These are phyloP conservation scores for Hormaphis cornu DNA, from an alignment of 1,140 invertebrate genomes.

Conservation along the genomic window DNA sequence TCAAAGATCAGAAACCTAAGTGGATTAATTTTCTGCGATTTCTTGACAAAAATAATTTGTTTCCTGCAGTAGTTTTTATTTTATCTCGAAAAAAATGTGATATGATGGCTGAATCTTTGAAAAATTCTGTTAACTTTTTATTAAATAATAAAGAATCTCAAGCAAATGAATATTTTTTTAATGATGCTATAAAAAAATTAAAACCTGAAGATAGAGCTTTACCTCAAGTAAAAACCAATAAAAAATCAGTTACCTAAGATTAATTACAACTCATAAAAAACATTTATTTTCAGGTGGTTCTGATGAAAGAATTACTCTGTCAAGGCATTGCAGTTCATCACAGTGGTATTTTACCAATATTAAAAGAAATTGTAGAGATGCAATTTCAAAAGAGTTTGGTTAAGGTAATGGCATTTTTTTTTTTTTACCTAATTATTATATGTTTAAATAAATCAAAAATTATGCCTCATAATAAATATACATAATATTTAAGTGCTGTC, in stretches of 20 bases:
- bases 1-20: constrained; percentile 35
- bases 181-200: constrained; percentile 67
- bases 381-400: constrained; percentile 85
- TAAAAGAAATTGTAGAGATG: constrained; percentile 98
- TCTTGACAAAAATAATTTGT: constrained; percentile 65
- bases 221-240: constrained; percentile 62
- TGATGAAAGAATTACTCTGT: constrained; percentile 67
- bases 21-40: constrained; percentile 24
- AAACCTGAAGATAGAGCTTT: constrained; percentile 77
- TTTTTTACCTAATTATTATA: no score
- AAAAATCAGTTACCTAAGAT: background rate
- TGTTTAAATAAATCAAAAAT: no score
- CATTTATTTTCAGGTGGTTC: constrained; percentile 47
- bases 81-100: constrained; percentile 82
- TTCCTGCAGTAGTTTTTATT: constrained; percentile 90
- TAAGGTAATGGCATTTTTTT: constrained; percentile 52
- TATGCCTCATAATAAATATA: no score
- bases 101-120: constrained; percentile 61
- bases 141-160: constrained; percentile 74
- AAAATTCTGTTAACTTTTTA: constrained; percentile 57
- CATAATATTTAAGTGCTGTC: no score
- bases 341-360: constrained; percentile 89
- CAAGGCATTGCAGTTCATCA: constrained; percentile 93
- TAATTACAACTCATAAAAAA: background rate
- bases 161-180: constrained; percentile 74